Base-by-base conservation (phyloP, 2,797 vertebrate species). In the Phataginus tetradactyla region DNA sequence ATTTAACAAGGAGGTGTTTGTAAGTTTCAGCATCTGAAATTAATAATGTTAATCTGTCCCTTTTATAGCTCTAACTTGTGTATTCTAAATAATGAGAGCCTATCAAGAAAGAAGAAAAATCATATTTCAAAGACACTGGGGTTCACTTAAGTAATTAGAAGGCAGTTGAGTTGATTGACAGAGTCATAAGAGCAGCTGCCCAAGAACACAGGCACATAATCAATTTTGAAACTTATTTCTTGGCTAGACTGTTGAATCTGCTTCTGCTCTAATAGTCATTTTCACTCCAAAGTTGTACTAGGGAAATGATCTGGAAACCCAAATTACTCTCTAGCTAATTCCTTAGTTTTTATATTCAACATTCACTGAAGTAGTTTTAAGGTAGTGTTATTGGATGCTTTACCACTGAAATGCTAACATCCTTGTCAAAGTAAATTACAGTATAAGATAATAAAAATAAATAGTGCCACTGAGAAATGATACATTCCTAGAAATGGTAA, bases 41-140 rank as follows among this genome's bases (percentile, higher is more conserved):
- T 91, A 87, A 55, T 63, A 80, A 91, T 75, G 90, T 92, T 75
- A 42, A 92, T 68, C 53, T 94, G 29, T n/a, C 75, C 29, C 78
- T 81, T 88, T 92, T 68, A 74, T n/a, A 86, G n/a, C 17, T 75
- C 4, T 61, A 59, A 83, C 68, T 80, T 92, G 27, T 45, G 78
- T 92, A 96, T 72, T 95, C 10, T 66, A 78, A 78, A 23, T 17
- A 96, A 71, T 45, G 20, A 95, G 51, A 92, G 39, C 12, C 63
- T 86, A 74, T 86, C 55, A 96, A 88, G 66, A 83, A 86, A 94
- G 51, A 94, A 55, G 7, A 94, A 94, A 77, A 92, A 74, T 32
- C 11, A 66, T 9, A 84, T 91, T 93, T 94, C 57, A 86, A 68
- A 96, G 71, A 75, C 37, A 55, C 1, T 64, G 9, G 63, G n/a